Percentiles rank a stretch among this genome's conserved stretches.
These are phyloP conservation scores for Ridgeia piscesae DNA, from an alignment of 1,140 invertebrate genomes.

Conservation along the genomic window DNA sequence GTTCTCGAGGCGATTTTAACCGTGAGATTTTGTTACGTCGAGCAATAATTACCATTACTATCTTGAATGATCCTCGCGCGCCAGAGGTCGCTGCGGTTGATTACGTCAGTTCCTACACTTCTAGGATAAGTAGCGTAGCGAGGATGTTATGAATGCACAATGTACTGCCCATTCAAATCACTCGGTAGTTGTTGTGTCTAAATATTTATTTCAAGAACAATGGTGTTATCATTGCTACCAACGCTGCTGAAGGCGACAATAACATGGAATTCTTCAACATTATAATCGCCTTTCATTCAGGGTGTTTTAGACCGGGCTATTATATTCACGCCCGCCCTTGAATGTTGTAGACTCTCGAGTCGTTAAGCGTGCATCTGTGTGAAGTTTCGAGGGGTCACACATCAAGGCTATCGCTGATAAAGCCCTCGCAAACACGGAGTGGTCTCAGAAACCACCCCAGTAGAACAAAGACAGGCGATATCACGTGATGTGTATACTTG, in stretches of 20 bases:
- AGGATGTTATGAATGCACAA: not conserved
- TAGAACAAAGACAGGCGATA: not conserved
- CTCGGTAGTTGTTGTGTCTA: not conserved
- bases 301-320: not conserved
- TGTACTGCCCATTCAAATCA: not conserved
- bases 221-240: not conserved
- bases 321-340: not conserved
- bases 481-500: slow-evolving; percentile 6
- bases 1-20: too few species aligned
- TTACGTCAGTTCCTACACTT: too few species aligned
- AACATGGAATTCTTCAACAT: not conserved
- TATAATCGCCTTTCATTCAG: not conserved
- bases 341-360: not conserved
- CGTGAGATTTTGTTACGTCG: too few species aligned
- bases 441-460: too few species aligned
- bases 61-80: too few species aligned
- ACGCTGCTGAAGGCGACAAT: not conserved
- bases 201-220: not conserved
- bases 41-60: too few species aligned
- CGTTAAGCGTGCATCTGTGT: not conserved
- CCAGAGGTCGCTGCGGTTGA: too few species aligned
- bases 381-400: not conserved
- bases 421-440: not conserved
- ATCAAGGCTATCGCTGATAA: not conserved
- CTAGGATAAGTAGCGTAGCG: not conserved